Conservation (phyloP, 2,888 invertebrate species). For the Serripes groenlandicus region DNA sequence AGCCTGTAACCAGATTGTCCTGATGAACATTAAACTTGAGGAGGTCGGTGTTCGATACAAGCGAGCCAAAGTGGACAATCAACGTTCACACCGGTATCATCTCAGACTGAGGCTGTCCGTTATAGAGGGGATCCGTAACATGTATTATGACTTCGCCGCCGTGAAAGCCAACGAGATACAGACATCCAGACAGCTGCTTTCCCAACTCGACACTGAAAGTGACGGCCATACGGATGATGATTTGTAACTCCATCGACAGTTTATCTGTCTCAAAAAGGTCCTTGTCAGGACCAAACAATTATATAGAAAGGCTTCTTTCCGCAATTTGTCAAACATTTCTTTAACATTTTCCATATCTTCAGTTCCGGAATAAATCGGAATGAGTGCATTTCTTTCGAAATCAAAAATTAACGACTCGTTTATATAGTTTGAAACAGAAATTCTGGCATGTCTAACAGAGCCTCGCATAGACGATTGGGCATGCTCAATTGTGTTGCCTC, state of each 20-base stretch:
- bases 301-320: constrained; percentile 23
- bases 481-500: too few relatives aligned
- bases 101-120: constrained; percentile 77
- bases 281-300: constrained; percentile 61
- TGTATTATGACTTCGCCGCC: constrained; percentile 69
- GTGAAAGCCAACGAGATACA: constrained; percentile 44
- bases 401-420: too few relatives aligned
- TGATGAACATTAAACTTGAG: constrained; percentile 72
- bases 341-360: too few relatives aligned
- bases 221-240: not conserved
- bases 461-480: too few relatives aligned
- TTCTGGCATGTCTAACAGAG: too few relatives aligned
- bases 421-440: too few relatives aligned
- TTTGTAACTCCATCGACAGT: not conserved
- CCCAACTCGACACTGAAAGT: not conserved
- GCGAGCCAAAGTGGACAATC: constrained; percentile 69
- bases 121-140: constrained; percentile 67
- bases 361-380: too few relatives aligned
- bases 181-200: constrained; percentile 23
- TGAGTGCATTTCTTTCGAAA: too few relatives aligned
- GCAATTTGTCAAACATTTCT: constrained; percentile 29
- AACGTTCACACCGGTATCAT: constrained; percentile 76
- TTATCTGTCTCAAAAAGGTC: constrained; percentile 35
- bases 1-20: constrained; percentile 77
- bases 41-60: constrained; percentile 72